Percentiles rank a stretch among this genome's conserved stretches.
Evolutionary conservation across 2,888 invertebrate genomes (phyloP).

Genomic region (Lithophane semibrunnea): DNA sequence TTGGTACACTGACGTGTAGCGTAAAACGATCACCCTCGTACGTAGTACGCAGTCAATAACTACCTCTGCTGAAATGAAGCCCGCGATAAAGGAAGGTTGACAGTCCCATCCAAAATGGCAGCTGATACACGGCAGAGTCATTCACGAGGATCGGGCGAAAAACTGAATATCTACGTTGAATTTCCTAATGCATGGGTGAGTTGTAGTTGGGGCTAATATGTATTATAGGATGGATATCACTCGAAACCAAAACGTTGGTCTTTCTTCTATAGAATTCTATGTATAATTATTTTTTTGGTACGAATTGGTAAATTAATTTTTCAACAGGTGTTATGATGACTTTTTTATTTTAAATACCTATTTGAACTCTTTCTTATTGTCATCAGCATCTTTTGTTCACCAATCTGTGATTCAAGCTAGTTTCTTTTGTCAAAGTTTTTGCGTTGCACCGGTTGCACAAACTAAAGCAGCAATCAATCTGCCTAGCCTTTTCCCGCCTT

Average conservation of each 20-base stretch:
- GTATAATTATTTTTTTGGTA: too few species aligned
- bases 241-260: neutral
- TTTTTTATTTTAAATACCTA: neutral
- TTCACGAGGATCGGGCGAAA: neutral
- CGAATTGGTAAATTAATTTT: neutral
- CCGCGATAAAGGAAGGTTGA: neutral
- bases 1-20: conserved; percentile 30
- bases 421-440: neutral
- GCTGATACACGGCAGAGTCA: neutral
- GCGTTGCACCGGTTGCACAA: neutral
- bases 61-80: too few species aligned
- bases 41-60: neutral
- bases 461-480: neutral
- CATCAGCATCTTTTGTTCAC: neutral
- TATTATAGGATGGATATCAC: neutral
- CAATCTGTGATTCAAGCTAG: neutral
- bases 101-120: neutral
- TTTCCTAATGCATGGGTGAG: neutral
- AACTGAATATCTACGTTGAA: neutral
- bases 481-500: too few species aligned
- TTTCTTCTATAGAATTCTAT: too few species aligned
- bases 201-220: neutral
- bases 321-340: neutral
- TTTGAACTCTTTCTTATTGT: neutral
- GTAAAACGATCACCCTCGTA: neutral